These are phyloP conservation scores for Bombyx huttoni DNA, from an alignment of 2,888 invertebrate species.

Conservation along the genomic window DNA sequence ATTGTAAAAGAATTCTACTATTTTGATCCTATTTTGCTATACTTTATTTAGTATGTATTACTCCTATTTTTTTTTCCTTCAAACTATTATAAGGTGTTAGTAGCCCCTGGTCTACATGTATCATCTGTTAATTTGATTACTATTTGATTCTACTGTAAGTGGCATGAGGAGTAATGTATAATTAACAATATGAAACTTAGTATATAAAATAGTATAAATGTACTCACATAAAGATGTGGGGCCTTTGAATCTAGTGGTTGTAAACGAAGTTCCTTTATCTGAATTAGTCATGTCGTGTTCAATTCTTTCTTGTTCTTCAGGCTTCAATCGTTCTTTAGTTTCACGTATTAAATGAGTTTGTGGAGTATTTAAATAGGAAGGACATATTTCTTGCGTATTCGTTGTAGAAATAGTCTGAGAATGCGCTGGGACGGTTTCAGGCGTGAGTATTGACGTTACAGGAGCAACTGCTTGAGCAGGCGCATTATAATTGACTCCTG, in stretches of 20 bases:
- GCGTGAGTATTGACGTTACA: conserved; percentile 12
- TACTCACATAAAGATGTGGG: conserved; percentile 36
- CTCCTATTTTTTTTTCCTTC: no score
- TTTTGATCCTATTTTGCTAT: no score
- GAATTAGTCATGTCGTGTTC: conserved; percentile 15
- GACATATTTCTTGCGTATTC: conserved; percentile 7
- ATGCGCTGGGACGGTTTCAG: conserved; percentile 9
- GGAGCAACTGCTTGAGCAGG: conserved; percentile 4
- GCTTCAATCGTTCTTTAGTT: conserved; percentile 31
- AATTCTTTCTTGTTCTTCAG: conserved; percentile 33
- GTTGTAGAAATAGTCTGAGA: conserved; percentile 6
- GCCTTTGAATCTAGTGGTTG: conserved; percentile 28
- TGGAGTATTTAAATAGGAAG: conserved; percentile 14
- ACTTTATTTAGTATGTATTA: no score
- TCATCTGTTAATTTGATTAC: no score
- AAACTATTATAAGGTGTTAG: no score
- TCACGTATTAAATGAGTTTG: conserved; percentile 45
- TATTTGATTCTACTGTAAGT: no score
- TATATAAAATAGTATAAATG: background rate
- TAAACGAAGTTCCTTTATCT: conserved; percentile 18
- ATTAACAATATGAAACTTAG: background rate
- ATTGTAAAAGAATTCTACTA: no score
- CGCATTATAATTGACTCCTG: background rate
- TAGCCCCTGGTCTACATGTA: no score
- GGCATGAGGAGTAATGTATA: no score